Evolutionary conservation across 2,888 invertebrate species (phyloP), one percentile per base, ranked within the genome.

Genomic region (Callyntrura sp.): DNA sequence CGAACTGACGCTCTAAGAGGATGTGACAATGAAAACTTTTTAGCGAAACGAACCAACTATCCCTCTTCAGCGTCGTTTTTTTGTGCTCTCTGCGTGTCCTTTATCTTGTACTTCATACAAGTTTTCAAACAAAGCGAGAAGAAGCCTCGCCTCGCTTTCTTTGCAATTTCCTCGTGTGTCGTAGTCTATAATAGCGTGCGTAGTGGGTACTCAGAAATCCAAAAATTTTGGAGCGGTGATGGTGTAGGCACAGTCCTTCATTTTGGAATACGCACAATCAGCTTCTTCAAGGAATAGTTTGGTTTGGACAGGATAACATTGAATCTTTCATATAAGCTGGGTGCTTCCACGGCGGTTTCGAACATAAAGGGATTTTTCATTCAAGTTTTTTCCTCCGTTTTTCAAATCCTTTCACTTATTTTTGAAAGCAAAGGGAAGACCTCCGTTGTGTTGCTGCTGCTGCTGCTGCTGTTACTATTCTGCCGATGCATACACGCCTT

Each of bases 301-400:
- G 88, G 60, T 88, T 88, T 83, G 82, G 88, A 88, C 82, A 88
- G 87, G 88, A 82, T 73, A 83, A 51, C 88, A 76, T 88, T 82
- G 81, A 87, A 79, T 81, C 87, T 68, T 81, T 87, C 70, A 68
- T 78, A 55, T 43, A 73, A 20, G 45, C 6, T 73, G n/a, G 70
- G n/a, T 48, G 45, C 23, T 45, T 45, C 12, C 23, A 23, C 48
- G 48, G 73, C 28, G 55, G 78, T 17, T 55, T 12, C 8, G 78
- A 78, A 78, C 23, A n/a, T 51, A 76, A 76, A 88, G 70, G 86
- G 82, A 88, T 82, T 88, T 82, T 88, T 78, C 86, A 79, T 86
- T 86, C 86, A 78, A 85, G 60, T 45, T 85, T 85, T 84, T 35
- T 84, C 57, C 76, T 28, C 25, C 23, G 70, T 81, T 60, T 73